These are phyloP conservation scores for Gymnopithys bicolor DNA, from an alignment of 2,797 vertebrate species.

Conservation along the genomic window DNA sequence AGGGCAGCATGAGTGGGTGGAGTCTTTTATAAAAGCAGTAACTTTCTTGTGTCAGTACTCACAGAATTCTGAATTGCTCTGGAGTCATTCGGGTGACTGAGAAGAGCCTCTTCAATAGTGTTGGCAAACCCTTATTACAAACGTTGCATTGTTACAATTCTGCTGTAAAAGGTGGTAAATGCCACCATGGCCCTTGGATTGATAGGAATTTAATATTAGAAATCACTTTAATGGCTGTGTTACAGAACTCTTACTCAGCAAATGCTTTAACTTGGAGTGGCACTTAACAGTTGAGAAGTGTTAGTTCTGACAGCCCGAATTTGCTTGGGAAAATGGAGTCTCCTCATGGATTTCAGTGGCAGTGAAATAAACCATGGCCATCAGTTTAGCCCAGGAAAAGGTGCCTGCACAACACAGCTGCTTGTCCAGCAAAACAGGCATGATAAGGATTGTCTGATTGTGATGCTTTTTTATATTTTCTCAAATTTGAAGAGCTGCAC, in stretches of 20 bases:
- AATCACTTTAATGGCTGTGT: not conserved
- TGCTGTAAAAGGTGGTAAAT: not conserved
- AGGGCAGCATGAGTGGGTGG: not conserved
- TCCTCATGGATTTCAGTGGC: not conserved
- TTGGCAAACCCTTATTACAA: not conserved
- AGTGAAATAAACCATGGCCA: not conserved
- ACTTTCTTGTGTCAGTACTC: not conserved
- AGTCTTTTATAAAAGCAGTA: not conserved
- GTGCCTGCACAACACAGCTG: not conserved
- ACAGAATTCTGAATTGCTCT: not conserved
- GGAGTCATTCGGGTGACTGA: not conserved
- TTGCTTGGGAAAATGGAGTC: not conserved
- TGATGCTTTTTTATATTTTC: fast-evolving
- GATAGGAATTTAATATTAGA: not conserved
- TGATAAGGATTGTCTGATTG: not conserved
- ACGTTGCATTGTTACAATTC: not conserved
- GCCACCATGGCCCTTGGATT: not conserved
- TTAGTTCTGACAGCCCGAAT: not conserved
- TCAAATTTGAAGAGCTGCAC: not conserved
- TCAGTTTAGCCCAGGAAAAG: not conserved
- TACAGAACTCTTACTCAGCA: not conserved
- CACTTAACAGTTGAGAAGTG: not conserved
- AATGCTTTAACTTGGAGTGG: not conserved
- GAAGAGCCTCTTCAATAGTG: not conserved
- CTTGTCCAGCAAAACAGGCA: not conserved